A percentile compares a stretch with the other conserved stretches of the same genome.
Conservation (phyloP, 2,888 invertebrate species). For the Coelopa pilipes region DNA sequence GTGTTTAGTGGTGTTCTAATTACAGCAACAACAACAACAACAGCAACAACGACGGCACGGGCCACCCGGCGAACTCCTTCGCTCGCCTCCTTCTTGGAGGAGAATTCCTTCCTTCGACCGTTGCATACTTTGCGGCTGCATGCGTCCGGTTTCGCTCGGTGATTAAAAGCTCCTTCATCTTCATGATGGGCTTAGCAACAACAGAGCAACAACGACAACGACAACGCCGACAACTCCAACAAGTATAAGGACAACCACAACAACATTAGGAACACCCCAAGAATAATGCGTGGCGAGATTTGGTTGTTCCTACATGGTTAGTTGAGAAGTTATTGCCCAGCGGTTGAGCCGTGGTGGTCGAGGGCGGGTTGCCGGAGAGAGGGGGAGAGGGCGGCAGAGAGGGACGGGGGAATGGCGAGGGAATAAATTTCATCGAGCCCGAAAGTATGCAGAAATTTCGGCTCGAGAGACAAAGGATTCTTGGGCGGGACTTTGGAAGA, state of each 20-base stretch:
- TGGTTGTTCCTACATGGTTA: conserved; percentile 28
- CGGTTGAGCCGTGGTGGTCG: background rate
- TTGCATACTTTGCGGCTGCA: conserved; percentile 35
- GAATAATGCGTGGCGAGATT: conserved; percentile 36
- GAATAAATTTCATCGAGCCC: conserved; percentile 27
- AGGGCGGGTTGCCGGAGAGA: too few species aligned
- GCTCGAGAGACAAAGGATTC: too few species aligned
- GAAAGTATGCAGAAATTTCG: conserved; percentile 33
- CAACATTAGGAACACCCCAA: background rate
- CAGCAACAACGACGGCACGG: too few species aligned
- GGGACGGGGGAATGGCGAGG: background rate
- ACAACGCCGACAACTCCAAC: too few species aligned
- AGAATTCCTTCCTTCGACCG: conserved; percentile 10
- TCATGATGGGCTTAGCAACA: too few species aligned
- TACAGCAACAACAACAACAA: conserved; percentile 44
- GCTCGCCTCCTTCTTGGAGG: too few species aligned
- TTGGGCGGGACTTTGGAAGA: too few species aligned
- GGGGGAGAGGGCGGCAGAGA: too few species aligned
- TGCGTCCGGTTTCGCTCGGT: conserved; percentile 7
- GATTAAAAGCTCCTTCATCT: conserved; percentile 29
- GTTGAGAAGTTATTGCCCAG: conserved; percentile 30
- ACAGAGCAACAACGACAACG: too few species aligned
- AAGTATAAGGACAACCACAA: too few species aligned
- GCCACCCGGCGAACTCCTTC: too few species aligned
- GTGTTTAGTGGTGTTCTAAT: conserved; percentile 49